Percentiles rank a stretch among this genome's conserved stretches.
Evolutionary conservation across 2,888 invertebrate species (phyloP).

Genomic region (Hydroisotoma schaefferi): DNA sequence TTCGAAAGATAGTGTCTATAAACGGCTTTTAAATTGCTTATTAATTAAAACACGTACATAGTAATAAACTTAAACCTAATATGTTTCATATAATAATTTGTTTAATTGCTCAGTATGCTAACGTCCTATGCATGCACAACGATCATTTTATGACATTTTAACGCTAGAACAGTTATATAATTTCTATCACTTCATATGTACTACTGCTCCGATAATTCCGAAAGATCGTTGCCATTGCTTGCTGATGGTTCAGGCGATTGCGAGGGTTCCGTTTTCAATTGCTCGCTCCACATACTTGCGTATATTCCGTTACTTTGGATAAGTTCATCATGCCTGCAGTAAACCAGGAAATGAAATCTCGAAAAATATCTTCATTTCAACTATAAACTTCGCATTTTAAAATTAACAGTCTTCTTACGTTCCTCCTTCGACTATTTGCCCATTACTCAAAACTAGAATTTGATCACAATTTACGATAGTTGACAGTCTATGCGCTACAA

Average conservation of each 20-base stretch:
- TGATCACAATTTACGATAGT: constrained; percentile 93
- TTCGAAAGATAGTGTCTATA: too few species aligned
- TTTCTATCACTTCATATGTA: neutral
- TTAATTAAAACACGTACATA: too few species aligned
- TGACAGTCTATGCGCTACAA: constrained; percentile 90
- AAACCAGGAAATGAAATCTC: too few species aligned
- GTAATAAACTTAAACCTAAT: constrained; percentile 4
- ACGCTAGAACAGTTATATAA: too few species aligned
- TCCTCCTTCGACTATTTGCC: constrained; percentile 86
- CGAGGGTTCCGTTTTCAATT: constrained; percentile 62
- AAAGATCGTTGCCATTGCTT: constrained; percentile 8
- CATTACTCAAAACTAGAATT: constrained; percentile 87
- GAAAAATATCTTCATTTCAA: too few species aligned
- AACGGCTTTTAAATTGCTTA: too few species aligned
- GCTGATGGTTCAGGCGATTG: too few species aligned
- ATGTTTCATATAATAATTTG: too few species aligned
- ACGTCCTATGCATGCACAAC: too few species aligned
- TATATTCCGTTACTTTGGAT: constrained; percentile 70
- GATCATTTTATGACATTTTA: too few species aligned
- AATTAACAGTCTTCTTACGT: constrained; percentile 59
- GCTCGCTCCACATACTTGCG: constrained; percentile 90
- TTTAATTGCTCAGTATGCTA: too few species aligned
- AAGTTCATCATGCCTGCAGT: constrained; percentile 68
- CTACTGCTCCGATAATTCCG: neutral
- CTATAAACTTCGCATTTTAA: too few species aligned